Evolutionary conservation across 2,797 vertebrate genomes (phyloP).

Genomic region (Lagocephalus sceleratus): DNA sequence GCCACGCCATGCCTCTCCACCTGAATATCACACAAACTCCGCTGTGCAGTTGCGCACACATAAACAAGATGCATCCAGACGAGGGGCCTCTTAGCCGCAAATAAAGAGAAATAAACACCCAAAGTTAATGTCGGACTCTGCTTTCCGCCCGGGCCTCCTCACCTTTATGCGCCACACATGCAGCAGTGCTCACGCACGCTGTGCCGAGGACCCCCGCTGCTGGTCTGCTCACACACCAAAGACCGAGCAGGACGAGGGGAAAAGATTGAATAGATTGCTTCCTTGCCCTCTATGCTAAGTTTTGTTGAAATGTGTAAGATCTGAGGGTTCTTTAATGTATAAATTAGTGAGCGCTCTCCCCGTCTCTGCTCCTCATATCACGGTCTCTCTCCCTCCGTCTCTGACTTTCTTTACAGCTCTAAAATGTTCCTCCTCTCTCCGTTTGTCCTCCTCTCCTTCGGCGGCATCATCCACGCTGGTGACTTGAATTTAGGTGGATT

Average conservation of each 20-base stretch:
- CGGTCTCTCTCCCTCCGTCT: constrained; percentile 36
- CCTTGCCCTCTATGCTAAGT: constrained; percentile 57
- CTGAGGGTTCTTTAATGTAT: constrained; percentile 70
- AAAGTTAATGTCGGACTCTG: background rate
- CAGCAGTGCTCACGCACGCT: constrained; percentile 22
- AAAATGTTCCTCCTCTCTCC: background rate
- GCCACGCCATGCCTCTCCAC: constrained; percentile 74
- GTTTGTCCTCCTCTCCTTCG: background rate
- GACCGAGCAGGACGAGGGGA: constrained; percentile 49
- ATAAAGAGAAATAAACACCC: constrained; percentile 16
- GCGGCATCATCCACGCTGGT: constrained; percentile 40
- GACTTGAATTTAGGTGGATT: constrained; percentile 62
- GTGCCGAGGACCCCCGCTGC: constrained; percentile 34
- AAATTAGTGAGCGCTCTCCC: constrained; percentile 60
- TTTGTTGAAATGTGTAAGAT: constrained; percentile 64
- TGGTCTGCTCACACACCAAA: constrained; percentile 47
- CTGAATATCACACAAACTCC: constrained; percentile 73
- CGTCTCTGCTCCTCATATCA: constrained; percentile 47
- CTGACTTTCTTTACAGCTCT: constrained; percentile 19
- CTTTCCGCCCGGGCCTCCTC: constrained; percentile 12
- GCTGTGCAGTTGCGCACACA: constrained; percentile 33
- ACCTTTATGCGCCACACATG: constrained; percentile 6
- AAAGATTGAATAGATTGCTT: constrained; percentile 69
- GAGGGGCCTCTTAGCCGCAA: constrained; percentile 20
- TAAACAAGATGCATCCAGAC: constrained; percentile 37